Percentiles rank a stretch among this genome's conserved stretches.
Conservation (phyloP, 1,140 invertebrate species). For the Pseudachorutes palmiensis region DNA sequence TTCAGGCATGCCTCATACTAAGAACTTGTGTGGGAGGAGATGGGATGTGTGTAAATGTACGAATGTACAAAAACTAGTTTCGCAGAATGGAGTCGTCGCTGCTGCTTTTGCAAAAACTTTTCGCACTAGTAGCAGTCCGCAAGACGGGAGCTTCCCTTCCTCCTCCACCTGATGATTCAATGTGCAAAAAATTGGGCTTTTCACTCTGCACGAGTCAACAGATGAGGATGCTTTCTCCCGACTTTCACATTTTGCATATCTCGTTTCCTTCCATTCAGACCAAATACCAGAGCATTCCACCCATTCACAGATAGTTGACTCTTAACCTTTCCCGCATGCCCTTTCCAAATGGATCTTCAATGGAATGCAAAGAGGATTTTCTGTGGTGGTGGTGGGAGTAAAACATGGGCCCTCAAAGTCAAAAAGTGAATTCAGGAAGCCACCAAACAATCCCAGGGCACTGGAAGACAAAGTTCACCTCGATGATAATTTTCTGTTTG, state of each 20-base stretch:
- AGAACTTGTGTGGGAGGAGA: conserved; percentile 30
- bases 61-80: background rate
- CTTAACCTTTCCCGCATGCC: background rate
- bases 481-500: too few species aligned
- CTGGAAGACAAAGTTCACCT: too few species aligned
- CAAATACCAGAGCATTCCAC: background rate
- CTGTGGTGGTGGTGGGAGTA: too few species aligned
- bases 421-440: too few species aligned
- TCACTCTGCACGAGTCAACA: background rate
- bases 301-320: background rate
- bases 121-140: background rate
- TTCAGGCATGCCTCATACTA: conserved; percentile 36
- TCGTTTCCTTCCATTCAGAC: conserved; percentile 5
- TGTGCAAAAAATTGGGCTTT: conserved; percentile 11
- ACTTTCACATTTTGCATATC: background rate
- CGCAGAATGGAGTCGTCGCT: background rate
- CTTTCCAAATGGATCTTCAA: background rate
- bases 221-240: background rate
- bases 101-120: too few species aligned
- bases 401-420: too few species aligned
- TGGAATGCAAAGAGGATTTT: background rate
- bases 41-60: background rate
- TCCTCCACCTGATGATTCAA: conserved; percentile 33
- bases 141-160: background rate
- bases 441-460: too few species aligned